Evolutionary conservation across 2,888 invertebrate genomes (phyloP), one percentile per base, ranked within the genome.

Genomic region (Herminia tarsipennalis): DNA sequence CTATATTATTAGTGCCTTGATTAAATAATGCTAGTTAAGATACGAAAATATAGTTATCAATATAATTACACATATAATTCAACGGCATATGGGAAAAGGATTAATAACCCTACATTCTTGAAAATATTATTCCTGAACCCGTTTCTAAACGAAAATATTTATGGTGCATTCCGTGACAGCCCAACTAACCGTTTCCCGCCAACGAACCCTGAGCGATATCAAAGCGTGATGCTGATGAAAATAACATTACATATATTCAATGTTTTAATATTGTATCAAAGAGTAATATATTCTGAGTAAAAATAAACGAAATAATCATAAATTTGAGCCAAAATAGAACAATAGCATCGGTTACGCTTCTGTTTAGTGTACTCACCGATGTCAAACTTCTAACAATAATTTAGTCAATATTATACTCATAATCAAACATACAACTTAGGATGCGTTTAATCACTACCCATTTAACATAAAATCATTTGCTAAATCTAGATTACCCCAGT

Each of bases 291-390:
- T 6, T 13, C 9, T 1, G n/a, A 10, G n/a, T 8, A 17, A 16
- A 10, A 14, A 16, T 8, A 5, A 2, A 20, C 4, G 12, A 22
- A 34, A 9, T 12, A 17, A 2, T 5, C 5, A 5, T 17, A 1
- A 22, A n/a, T 5, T 1, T 21, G 1, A 1, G 10, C 20, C 3
- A 35, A 35, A 42, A 35, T 12, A 28, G 10, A 28, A 22, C 24
- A 29, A 29, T 13, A 29, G n/a, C 13, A 42, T 34, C 41, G 41
- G 34, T 16, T 9, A 32, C 2, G 16, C 25, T 20, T 27, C 21
- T 5, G n/a, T 21, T 2, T 2, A n/a, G 22, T 10, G 12, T 22
- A 71, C 74, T 67, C 42, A 72, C 74, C 68, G 49, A 61, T 67
- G 71, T 75, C 73, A 77, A 68, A 58, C 64, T 52, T 52, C 41